A percentile compares a stretch with the other conserved stretches of the same genome.
phyloP scores from a whole-genome alignment of 2,113 vertebrate species.

The Sminthopsis crassicaudata region DNA sequence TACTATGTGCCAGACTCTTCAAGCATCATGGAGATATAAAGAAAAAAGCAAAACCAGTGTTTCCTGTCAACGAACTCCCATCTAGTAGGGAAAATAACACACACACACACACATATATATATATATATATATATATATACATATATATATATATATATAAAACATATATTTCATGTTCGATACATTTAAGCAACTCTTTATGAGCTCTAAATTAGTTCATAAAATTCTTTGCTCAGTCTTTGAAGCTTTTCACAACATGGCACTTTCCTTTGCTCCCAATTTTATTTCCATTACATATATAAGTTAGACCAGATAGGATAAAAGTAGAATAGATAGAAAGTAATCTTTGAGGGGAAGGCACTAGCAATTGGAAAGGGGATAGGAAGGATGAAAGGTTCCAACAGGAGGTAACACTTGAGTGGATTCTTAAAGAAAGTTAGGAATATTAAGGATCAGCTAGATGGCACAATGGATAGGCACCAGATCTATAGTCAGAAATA shows the following conservation, averaged over 20 bases:
- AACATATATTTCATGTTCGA: too few species aligned
- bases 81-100: background rate
- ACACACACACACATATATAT: too few species aligned
- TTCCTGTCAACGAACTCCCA: background rate
- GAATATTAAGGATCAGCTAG: background rate
- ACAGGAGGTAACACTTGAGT: background rate
- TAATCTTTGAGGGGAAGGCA: background rate
- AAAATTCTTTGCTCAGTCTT: too few species aligned
- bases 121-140: too few species aligned
- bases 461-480: background rate
- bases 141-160: too few species aligned
- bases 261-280: too few species aligned
- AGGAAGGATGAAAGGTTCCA: background rate
- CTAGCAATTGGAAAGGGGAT: background rate
- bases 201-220: too few species aligned
- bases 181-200: too few species aligned
- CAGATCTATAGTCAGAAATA: background rate
- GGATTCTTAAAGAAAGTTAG: background rate
- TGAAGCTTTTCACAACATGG: too few species aligned
- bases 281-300: too few species aligned
- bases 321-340: background rate
- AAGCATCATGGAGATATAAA: background rate
- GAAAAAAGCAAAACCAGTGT: background rate
- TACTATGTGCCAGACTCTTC: background rate
- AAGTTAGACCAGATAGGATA: background rate